Conservation (phyloP, 2,888 invertebrate species). For the Lacanobia wlatinum region DNA sequence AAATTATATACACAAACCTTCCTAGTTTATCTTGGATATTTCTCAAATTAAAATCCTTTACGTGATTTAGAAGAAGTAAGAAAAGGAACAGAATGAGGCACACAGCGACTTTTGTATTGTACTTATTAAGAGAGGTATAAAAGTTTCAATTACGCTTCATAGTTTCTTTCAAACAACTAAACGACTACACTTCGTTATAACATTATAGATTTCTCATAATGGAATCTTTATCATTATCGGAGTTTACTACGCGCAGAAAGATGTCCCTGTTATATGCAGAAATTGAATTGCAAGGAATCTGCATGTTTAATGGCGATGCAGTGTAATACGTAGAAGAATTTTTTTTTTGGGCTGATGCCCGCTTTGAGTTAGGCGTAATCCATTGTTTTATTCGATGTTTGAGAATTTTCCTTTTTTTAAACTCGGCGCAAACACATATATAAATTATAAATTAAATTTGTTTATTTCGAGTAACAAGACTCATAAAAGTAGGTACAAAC, state of each 20-base stretch:
- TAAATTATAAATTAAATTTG: too few relatives aligned
- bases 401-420: not conserved
- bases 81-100: too few relatives aligned
- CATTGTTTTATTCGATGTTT: not conserved
- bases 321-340: not conserved
- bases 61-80: too few relatives aligned
- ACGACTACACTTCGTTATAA: conserved; percentile 4
- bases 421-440: not conserved
- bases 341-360: too few relatives aligned
- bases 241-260: conserved; percentile 52
- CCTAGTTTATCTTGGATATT: too few relatives aligned
- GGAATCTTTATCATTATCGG: conserved; percentile 39
- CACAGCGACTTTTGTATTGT: too few relatives aligned
- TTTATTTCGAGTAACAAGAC: too few relatives aligned
- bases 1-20: too few relatives aligned
- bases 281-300: conserved; percentile 50
- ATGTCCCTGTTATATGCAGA: conserved; percentile 36
- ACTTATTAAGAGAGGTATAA: too few relatives aligned
- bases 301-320: conserved; percentile 44
- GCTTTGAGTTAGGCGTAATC: not conserved
- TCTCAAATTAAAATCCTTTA: too few relatives aligned
- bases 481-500: too few relatives aligned
- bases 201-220: conserved; percentile 42
- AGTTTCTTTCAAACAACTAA: conserved; percentile 1
- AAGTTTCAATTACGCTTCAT: conserved; percentile 11